phyloP scores from a whole-genome alignment of 2,888 invertebrate species.

The Nemotelus pantherinus region DNA sequence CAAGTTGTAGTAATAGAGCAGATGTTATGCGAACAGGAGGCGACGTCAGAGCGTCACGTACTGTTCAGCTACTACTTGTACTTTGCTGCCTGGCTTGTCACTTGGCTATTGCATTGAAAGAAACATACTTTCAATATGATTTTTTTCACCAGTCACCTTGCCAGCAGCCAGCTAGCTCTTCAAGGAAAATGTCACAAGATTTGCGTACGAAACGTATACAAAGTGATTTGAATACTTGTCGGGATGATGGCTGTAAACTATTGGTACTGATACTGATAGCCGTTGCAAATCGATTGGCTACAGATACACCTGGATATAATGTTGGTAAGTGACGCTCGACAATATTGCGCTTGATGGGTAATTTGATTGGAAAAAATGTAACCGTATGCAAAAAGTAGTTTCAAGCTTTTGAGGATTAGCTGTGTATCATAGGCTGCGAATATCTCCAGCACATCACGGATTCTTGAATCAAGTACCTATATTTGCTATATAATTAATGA shows the following conservation, averaged over 20 bases:
- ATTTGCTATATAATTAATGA: too few relatives aligned
- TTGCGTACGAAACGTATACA: conserved; percentile 42
- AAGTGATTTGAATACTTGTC: neutral
- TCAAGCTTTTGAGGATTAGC: too few relatives aligned
- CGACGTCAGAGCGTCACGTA: neutral
- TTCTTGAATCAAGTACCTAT: too few relatives aligned
- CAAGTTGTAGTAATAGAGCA: neutral
- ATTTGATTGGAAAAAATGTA: too few relatives aligned
- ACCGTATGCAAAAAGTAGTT: too few relatives aligned
- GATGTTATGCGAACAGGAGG: conserved; percentile 2
- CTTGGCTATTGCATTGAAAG: neutral
- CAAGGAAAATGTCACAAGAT: conserved; percentile 45
- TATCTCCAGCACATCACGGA: too few relatives aligned
- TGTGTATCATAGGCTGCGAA: too few relatives aligned
- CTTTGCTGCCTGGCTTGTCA: neutral
- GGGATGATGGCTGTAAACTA: conserved; percentile 48
- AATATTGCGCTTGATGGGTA: too few relatives aligned
- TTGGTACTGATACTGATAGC: conserved; percentile 43
- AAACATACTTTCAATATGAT: conserved; percentile 3
- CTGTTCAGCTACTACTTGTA: neutral
- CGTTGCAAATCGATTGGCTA: conserved; percentile 44
- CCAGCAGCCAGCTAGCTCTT: conserved; percentile 2
- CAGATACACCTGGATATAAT: neutral
- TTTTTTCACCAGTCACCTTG: neutral
- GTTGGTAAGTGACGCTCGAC: too few relatives aligned